Evolutionary conservation across 2,113 vertebrate species (phyloP), one percentile per base, ranked within the genome.

Genomic region (Tetrao urogallus): DNA sequence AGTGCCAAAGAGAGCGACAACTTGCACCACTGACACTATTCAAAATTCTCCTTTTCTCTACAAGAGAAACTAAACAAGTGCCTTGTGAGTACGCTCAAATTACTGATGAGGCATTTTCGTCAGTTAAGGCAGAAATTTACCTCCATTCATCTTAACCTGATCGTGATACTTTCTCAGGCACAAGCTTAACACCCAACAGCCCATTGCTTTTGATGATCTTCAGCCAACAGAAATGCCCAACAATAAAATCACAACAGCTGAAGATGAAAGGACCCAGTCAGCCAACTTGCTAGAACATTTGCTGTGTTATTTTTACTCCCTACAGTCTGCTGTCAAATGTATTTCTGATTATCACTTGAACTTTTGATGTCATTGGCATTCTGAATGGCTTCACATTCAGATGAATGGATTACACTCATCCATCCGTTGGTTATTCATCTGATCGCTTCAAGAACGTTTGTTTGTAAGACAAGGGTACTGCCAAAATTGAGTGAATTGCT

Each of bases 321-420:
- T 28, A 1, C 32, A n/a, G 93, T 10, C 71, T 43, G 8, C 43
- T 50, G 89, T 74, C 90, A 84, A 38, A 86, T 65, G 25, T 3
- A 11, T 79, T 76, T 88, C 24, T 13, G 90, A 96, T 81, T 64
- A 76, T 42, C 57, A 69, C 5, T 52, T 66, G 90, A 78, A 64
- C 38, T 80, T 94, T 10, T 63, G 64, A 74, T 90, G 82, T 88
- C 72, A 71, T 72, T 86, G 81, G 50, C 76, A 67, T 94, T 83
- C 86, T 52, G 13, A 48, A 78, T 80, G 77, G 81, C 72, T 96
- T 92, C 84, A 69, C 27, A n/a, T 27, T 92, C 64, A 90, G 43
- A 67, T 81, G 65, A 93, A 94, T 77, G 94, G 80, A 85, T 95
- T 91, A 91, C 80, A 24, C 21, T 91, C 76, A 83, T 52, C 88